Conservation (phyloP, 1,140 invertebrate species). For the Drosophila bocqueti region DNA sequence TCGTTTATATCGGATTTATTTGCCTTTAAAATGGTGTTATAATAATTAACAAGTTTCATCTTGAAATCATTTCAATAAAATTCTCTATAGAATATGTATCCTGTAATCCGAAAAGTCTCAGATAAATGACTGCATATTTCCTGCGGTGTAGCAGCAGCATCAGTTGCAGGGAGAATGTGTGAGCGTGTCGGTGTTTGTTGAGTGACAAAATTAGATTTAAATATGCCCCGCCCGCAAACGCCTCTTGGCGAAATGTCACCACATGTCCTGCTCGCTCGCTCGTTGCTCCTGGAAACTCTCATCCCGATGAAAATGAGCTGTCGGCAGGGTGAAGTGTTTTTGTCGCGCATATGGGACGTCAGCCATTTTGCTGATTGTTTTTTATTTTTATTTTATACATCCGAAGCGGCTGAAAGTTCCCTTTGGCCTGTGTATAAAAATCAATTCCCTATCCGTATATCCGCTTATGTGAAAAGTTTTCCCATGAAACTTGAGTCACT, state of each 20-base stretch:
- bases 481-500: slow-evolving; percentile 60
- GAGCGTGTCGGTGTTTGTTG: slow-evolving; percentile 65
- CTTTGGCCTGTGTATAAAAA: slow-evolving; percentile 40
- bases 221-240: slow-evolving; percentile 64
- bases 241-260: slow-evolving; percentile 71
- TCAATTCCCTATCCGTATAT: slow-evolving; percentile 69
- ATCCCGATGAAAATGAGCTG: slow-evolving; percentile 68
- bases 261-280: slow-evolving; percentile 60
- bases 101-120: rapidly evolving
- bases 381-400: slow-evolving; percentile 46
- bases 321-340: slow-evolving; percentile 42
- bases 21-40: too few relatives aligned
- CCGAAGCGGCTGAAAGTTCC: slow-evolving; percentile 20
- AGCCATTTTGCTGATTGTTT: slow-evolving; percentile 44
- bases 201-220: slow-evolving; percentile 83
- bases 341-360: slow-evolving; percentile 37
- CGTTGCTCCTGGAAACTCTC: slow-evolving; percentile 8
- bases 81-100: too few relatives aligned
- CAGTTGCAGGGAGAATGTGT: slow-evolving; percentile 36
- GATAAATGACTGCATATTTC: background rate
- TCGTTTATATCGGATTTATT: background rate
- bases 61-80: too few relatives aligned
- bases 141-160: slow-evolving; percentile 20
- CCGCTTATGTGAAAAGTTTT: slow-evolving; percentile 74
- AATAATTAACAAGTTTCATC: background rate